Percentiles rank a stretch among this genome's conserved stretches.
Evolutionary conservation across 2,797 vertebrate species (phyloP).

Genomic region (Hyperoplus immaculatus): DNA sequence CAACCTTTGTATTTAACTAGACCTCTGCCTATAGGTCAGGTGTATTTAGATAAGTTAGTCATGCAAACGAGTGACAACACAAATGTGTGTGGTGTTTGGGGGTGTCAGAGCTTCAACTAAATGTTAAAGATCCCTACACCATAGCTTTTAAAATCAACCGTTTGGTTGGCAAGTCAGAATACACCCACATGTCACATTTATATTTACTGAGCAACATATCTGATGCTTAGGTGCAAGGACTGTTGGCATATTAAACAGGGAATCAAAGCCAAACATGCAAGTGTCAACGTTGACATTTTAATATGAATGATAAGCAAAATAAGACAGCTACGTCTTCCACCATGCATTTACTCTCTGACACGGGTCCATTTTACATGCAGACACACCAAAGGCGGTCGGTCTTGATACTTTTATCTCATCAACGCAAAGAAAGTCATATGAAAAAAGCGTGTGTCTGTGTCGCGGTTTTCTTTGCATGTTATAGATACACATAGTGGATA

Average conservation of each 20-base stretch:
- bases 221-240: neutral
- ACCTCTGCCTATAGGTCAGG: too few species aligned
- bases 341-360: constrained; percentile 42
- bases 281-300: constrained; percentile 11
- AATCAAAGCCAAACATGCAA: neutral
- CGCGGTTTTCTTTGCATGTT: neutral
- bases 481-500: neutral
- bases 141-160: too few species aligned
- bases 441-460: constrained; percentile 23
- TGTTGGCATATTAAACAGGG: neutral
- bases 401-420: constrained; percentile 45
- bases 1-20: too few species aligned
- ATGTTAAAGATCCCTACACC: too few species aligned
- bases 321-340: constrained; percentile 21
- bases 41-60: too few species aligned
- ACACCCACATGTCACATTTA: neutral
- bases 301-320: constrained; percentile 12
- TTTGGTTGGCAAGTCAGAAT: neutral
- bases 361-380: constrained; percentile 35
- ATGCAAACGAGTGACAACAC: too few species aligned
- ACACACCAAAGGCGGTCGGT: constrained; percentile 42
- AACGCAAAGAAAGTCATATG: constrained; percentile 8
- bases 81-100: too few species aligned
- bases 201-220: neutral
- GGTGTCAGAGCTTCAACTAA: too few species aligned